Evolutionary conservation across 2,113 vertebrate genomes (phyloP), one percentile per base, ranked within the genome.

Genomic region (Climacteris rufus): DNA sequence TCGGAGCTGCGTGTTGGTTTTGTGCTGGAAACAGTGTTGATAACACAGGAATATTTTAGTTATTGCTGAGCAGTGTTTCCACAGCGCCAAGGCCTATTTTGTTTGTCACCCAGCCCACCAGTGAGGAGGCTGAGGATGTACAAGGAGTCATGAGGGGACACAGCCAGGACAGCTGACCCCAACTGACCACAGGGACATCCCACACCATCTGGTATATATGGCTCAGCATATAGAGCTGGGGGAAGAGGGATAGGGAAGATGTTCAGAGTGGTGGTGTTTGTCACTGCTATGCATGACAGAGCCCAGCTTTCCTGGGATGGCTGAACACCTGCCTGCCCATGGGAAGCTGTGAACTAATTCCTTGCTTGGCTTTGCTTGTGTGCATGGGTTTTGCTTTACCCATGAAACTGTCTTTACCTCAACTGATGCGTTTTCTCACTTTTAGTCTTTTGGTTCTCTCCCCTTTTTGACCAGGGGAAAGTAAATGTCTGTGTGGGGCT

Each of bases 381-480:
- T 52, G 52, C 30, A 39, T 1, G 1, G 20, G 20, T 83, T 89
- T 49, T 69, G 54, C 14, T 61, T 69, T 47, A 16, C 30, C n/a
- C 40, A 31, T 49, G 45, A 52, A 75, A 47, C 45, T 68, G 10
- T 40, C n/a, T 68, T 75, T 31, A 49, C 47, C n/a, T 69, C 70
- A 68, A 31, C 14, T 17, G 24, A 18, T 0, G 0, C 53, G 20
- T 31, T 75, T 75, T 33, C 39, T 61, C 1, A 2, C 17, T 61
- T 75, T 30, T 40, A 15, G 13, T 60, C 7, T 30, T 60, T 35
- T 49, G 17, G 22, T 42, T 75, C n/a, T 45, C 39, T 69, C 16
- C 20, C 9, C 3, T 1, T 61, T 69, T 68, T 47, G n/a, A 28
- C n/a, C n/a, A 54, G 61, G 39, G 15, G 13, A 20, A 68, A 35